Conservation (phyloP, 2,113 vertebrate genomes). For the Atlantisia rogersi region DNA sequence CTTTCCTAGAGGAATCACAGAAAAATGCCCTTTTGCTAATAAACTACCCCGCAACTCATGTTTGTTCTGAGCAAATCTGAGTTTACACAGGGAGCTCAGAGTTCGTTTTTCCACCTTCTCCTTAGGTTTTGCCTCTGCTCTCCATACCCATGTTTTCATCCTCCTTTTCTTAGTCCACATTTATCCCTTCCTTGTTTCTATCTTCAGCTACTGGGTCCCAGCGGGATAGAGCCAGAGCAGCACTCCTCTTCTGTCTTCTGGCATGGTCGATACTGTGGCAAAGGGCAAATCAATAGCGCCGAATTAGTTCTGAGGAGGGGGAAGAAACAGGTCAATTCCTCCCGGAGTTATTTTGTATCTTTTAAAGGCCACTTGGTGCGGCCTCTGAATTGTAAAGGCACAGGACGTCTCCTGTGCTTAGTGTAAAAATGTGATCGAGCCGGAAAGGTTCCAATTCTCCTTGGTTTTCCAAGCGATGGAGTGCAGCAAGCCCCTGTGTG, state of each 20-base stretch:
- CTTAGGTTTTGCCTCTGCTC: not conserved
- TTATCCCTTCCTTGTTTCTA: not conserved
- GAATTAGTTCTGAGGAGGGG: not conserved
- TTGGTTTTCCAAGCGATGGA: not conserved
- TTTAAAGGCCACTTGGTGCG: not conserved
- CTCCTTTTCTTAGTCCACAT: not conserved
- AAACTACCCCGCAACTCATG: not conserved
- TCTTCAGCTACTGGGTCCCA: not conserved
- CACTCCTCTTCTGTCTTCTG: not conserved
- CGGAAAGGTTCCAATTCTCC: not conserved
- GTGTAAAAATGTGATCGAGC: not conserved
- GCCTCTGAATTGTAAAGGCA: not conserved
- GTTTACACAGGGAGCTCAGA: not conserved
- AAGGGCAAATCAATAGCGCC: conserved; percentile 35
- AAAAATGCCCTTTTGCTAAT: not conserved
- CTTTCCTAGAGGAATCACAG: not conserved
- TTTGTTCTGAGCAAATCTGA: not conserved
- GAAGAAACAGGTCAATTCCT: not conserved
- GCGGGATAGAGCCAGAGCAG: not conserved
- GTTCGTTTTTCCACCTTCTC: not conserved
- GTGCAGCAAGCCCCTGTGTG: not conserved
- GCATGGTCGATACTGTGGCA: not conserved
- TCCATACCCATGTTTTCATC: not conserved
- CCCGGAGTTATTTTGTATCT: not conserved
- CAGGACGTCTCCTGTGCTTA: not conserved